A percentile compares a stretch with the other conserved stretches of the same genome.
phyloP scores from a whole-genome alignment of 2,113 vertebrate genomes.

The Bungarus multicinctus region DNA sequence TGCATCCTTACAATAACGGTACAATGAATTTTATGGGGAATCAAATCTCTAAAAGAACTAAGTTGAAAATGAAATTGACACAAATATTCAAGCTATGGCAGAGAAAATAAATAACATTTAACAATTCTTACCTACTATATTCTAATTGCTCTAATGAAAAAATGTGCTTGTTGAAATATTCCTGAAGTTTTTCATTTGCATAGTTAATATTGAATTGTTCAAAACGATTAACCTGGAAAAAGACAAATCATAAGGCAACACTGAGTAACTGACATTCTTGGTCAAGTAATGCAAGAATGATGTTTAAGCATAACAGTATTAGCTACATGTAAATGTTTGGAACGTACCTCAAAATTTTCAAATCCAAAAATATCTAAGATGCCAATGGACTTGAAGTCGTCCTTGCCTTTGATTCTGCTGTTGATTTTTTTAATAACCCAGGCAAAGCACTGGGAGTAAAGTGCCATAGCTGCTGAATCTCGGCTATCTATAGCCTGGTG shows the following conservation, averaged over 20 bases:
- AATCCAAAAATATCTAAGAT: constrained; percentile 99
- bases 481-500: constrained; percentile 90
- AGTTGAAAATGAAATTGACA: neutral
- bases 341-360: constrained; percentile 93
- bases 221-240: constrained; percentile 88
- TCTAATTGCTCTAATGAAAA: constrained; percentile 98
- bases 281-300: neutral
- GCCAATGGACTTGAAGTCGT: constrained; percentile 91
- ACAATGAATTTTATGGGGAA: neutral
- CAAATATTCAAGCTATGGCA: neutral
- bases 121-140: constrained; percentile 86
- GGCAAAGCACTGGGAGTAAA: constrained; percentile 95
- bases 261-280: neutral
- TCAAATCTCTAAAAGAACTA: neutral
- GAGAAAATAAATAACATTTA: neutral
- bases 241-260: constrained; percentile 14
- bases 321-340: neutral
- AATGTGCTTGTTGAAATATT: constrained; percentile 99
- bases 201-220: constrained; percentile 99
- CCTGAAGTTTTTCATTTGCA: constrained; percentile 98
- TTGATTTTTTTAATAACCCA: constrained; percentile 96
- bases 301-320: neutral
- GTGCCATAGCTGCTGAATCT: constrained; percentile 97
- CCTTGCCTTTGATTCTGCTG: constrained; percentile 84
- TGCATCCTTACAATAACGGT: neutral